Evolutionary conservation across 2,797 vertebrate genomes (phyloP), one percentile per base, ranked within the genome.

Genomic region (Pseudochromis fuscus): DNA sequence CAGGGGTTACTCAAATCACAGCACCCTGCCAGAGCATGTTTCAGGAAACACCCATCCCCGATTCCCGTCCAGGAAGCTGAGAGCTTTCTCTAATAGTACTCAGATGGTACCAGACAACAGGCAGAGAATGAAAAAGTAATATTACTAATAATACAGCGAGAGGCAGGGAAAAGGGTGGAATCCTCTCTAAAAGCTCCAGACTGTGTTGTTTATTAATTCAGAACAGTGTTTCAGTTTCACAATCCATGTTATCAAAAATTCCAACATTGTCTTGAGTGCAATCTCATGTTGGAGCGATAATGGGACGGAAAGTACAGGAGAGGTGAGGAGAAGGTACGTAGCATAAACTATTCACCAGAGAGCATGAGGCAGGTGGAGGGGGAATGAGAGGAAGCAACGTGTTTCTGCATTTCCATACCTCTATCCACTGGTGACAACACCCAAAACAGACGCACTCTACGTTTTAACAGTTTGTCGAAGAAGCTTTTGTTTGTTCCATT

Each of bases 141-240:
- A 91, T 85, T 76, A 77, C 89, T 89, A 87, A 92, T 94, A 94
- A 93, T 90, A 91, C 77, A 67, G 68, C 33, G 7, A 58, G 77
- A 45, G 28, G 71, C 38, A 66, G 64, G 65, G 77, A 84, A 91
- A 91, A 84, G 79, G 75, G 77, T 65, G 72, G 75, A 87, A 85
- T 84, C 71, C 0, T 18, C 85, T 83, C 89, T 94, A 87, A 95
- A 91, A 93, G 93, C 92, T 87, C 87, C 86, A 91, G 82, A 86
- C 90, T 64, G 37, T 65, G 90, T 90, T 91, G 93, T 93, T 95
- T 94, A 95, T 95, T 95, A 94, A 95, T 95, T 95, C 91, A 94
- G 79, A 93, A 86, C 89, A 77, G 82, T 94, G 93, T 94, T 93
- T 91, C 89, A 87, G 92, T 93, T 94, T 93, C 89, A 85, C 91